Evolutionary conservation across 2,113 vertebrate genomes (phyloP), one percentile per base, ranked within the genome.

Genomic region (Microtus oregoni): DNA sequence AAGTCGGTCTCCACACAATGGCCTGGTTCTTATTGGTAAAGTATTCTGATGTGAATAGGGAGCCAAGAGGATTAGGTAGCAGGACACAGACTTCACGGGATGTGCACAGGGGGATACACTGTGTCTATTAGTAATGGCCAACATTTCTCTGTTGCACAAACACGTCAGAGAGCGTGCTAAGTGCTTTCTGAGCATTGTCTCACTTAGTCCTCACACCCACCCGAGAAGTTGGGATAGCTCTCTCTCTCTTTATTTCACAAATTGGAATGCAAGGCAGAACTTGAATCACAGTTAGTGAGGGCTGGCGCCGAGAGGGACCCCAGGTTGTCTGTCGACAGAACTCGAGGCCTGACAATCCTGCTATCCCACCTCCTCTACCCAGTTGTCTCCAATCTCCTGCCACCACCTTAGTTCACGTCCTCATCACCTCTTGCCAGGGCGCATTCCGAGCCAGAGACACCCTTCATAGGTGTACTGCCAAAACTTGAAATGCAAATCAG

Each of bases 401-500:
- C 97, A 97, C 97, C 97, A 96, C 97, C 97, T 98, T 97, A 95
- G 96, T 97, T 98, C 96, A 95, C 95, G 97, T 97, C 95, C 96
- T 96, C 77, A 94, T 97, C 97, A 97, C 97, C 97, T 97, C 97
- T 97, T 97, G 96, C 97, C 96, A 97, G 97, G 93, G 92, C 32
- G 44, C 17, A n/a, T 95, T 97, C 96, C 79, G 97, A 97, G 97
- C 97, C 97, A 98, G 97, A 98, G 97, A 98, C 97, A 98, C 97
- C 89, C 97, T 97, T 97, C 91, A 90, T 97, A 98, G 97, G 97
- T 98, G 97, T 97, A 96, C 96, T 98, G 97, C 97, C 97, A 98
- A 97, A 97, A 98, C 97, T 97, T 98, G 96, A 97, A 98, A 98
- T 97, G 97, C 96, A 97, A 97, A 98, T 97, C 95, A 97, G 97